Evolutionary conservation across 2,113 vertebrate species (phyloP).

Genomic region (Pachycephala philippinensis): DNA sequence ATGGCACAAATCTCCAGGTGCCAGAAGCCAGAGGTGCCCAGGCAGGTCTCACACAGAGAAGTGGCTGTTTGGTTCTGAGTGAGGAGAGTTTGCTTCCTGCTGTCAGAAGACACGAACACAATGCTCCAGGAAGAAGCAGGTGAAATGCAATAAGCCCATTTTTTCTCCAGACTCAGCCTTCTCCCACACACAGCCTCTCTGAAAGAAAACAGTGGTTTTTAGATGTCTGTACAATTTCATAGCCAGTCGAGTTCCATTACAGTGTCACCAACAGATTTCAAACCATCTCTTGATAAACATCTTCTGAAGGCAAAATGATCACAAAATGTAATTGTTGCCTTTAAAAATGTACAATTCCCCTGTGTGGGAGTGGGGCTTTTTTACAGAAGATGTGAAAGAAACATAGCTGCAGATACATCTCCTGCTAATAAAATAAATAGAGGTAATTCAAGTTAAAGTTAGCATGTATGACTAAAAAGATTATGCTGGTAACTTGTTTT

Average conservation of each 20-base stretch:
- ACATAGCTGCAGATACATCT: not conserved
- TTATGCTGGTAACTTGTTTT: not conserved
- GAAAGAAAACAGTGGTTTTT: not conserved
- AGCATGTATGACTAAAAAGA: not conserved
- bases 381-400: not conserved
- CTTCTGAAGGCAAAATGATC: not conserved
- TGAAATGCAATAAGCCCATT: not conserved
- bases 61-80: not conserved
- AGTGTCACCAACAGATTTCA: not conserved
- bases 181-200: not conserved
- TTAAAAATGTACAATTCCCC: not conserved
- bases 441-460: not conserved
- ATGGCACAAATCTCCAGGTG: not conserved
- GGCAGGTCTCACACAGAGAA: not conserved
- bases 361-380: not conserved
- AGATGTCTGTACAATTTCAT: not conserved
- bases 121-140: not conserved
- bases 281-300: not conserved
- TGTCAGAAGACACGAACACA: accelerated
- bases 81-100: not conserved
- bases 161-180: not conserved
- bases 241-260: not conserved
- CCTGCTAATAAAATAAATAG: not conserved
- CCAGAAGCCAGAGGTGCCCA: not conserved
- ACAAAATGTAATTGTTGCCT: not conserved